Base-by-base conservation (phyloP, 2,888 invertebrate genomes). In the Tetheella fluctuosa region DNA sequence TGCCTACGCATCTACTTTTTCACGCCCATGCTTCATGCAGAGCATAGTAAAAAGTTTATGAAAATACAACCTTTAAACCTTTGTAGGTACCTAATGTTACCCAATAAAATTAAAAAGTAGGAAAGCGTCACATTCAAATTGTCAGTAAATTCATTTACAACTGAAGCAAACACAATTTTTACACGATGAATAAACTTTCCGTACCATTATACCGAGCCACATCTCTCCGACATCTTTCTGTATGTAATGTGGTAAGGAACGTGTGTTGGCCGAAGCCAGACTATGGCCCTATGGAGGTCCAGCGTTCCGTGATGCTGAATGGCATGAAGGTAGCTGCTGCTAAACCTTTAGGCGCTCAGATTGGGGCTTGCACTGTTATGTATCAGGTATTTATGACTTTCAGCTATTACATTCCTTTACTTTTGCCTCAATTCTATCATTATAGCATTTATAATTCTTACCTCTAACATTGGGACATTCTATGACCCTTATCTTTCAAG, bases 351-450 rank as follows among this genome's bases (percentile, higher is more conserved):
- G 91, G 89, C 0, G 62, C 81, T 0, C 80, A 76, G n/a, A 82
- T 90, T 1, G 79, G 80, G 0, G 79, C 89, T 0, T 88, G 89
- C 66, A 90, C 91, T 52, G 73, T 92, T 10, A 87, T 92, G 89
- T 91, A 75, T 62, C 89, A 90, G 86, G 91, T 91, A 64, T 34
- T 34, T 25, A 25, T 25, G 25, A 25, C 3, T 25, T 4, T 25
- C n/a, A n/a, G n/a, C n/a, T 25, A 6, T 25, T 25, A 2, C 25
- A 25, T 25, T 25, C 25, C 6, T 4, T 25, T 25, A 25, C 3
- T 6, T 4, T 25, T 25, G 25, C 25, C 6, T 6, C 2, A 25
- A 25, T 25, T 25, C 25, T 25, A 6, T 25, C 25, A 25, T 4
- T 25, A 25, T 4, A 25, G 25, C 25, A 25, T 25, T 25, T 4